Base-by-base conservation (phyloP, 2,888 invertebrate species). In the Pycnomerus fuliginosus region DNA sequence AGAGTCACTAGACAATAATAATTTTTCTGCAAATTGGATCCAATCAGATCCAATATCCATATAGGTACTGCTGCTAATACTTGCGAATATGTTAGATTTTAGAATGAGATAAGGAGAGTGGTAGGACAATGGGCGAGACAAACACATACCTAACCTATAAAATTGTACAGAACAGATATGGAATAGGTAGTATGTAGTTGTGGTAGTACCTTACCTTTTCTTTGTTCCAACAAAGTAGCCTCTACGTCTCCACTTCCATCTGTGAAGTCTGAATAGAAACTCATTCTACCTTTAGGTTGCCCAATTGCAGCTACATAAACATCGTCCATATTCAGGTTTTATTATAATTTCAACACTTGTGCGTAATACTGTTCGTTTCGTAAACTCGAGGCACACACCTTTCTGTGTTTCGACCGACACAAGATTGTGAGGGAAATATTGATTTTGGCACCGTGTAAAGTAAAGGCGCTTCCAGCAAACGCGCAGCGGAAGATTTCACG, bases 121-220 rank as follows among this genome's bases (percentile, higher is more conserved):
- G n/a, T n/a, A n/a, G n/a, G n/a, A n/a, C n/a, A n/a, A n/a, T n/a
- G n/a, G n/a, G n/a, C n/a, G n/a, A n/a, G n/a, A n/a, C n/a, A n/a
- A n/a, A n/a, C n/a, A n/a, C n/a, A n/a, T n/a, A n/a, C n/a, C n/a
- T n/a, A n/a, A n/a, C n/a, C n/a, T n/a, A n/a, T n/a, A n/a, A n/a
- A n/a, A n/a, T n/a, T n/a, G n/a, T n/a, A n/a, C n/a, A n/a, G n/a
- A n/a, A n/a, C n/a, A n/a, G n/a, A n/a, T n/a, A n/a, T n/a, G n/a
- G n/a, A n/a, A n/a, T n/a, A n/a, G n/a, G n/a, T n/a, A n/a, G n/a
- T n/a, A n/a, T n/a, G n/a, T n/a, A n/a, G n/a, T n/a, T n/a, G n/a
- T n/a, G n/a, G n/a, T n/a, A n/a, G n/a, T n/a, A n/a, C n/a, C 64
- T 55, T 52, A 68, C 68, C 68, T 35, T 60, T 57, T 55, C 66